These are phyloP conservation scores for Oedothorax gibbosus DNA, from an alignment of 1,140 invertebrate species.

Conservation along the genomic window DNA sequence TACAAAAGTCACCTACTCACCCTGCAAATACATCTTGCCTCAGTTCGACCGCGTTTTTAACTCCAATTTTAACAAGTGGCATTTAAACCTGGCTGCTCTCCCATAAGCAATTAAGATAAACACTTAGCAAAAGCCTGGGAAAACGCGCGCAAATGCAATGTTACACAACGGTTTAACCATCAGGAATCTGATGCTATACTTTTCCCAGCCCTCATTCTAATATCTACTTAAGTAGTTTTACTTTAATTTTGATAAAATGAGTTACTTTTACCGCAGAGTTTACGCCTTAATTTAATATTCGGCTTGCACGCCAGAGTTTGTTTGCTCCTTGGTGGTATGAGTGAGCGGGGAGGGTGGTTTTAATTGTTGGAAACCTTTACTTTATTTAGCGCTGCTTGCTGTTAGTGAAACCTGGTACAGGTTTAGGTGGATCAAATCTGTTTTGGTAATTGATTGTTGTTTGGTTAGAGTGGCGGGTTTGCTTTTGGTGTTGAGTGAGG, in stretches of 20 bases:
- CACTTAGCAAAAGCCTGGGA: constrained; percentile 3
- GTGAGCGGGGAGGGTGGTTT: no score
- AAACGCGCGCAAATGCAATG: no score
- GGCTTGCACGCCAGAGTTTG: constrained; percentile 12
- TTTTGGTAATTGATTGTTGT: constrained; percentile 42
- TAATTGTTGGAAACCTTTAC: no score
- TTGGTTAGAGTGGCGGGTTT: no score
- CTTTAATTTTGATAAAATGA: constrained; percentile 56
- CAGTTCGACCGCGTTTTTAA: constrained; percentile 24
- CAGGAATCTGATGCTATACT: no score
- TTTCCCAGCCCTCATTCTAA: neutral
- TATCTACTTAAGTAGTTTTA: constrained; percentile 33
- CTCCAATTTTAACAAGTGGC: constrained; percentile 12
- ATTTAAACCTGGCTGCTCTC: constrained; percentile 27
- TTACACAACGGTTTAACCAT: no score
- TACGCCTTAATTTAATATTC: constrained; percentile 56
- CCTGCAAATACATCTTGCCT: constrained; percentile 3
- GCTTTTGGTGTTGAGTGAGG: no score
- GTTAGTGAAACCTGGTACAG: constrained; percentile 22
- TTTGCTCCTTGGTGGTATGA: neutral
- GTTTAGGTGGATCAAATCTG: constrained; percentile 8
- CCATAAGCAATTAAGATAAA: constrained; percentile 41
- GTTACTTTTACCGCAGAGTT: constrained; percentile 43
- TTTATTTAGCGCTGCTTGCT: no score
- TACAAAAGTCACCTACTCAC: neutral